Evolutionary conservation across 2,797 vertebrate genomes (phyloP).

Genomic region (Sebastes dallii): DNA sequence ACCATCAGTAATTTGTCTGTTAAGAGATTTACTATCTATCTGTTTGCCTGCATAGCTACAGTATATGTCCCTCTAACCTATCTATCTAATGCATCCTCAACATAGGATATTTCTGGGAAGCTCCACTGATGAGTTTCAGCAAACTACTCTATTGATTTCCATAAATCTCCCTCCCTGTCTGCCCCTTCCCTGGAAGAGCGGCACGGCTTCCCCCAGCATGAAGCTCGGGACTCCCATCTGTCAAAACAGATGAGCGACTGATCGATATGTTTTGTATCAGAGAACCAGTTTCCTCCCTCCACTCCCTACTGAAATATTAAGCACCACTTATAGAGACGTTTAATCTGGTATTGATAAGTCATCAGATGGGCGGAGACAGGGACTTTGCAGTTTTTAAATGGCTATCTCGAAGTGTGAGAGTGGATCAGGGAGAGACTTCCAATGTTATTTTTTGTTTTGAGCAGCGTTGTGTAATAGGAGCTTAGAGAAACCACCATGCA

Average conservation of each 20-base stretch:
- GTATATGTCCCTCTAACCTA: constrained; percentile 10
- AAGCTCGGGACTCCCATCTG: constrained; percentile 43
- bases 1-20: not conserved
- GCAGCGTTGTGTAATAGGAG: not conserved
- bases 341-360: constrained; percentile 54
- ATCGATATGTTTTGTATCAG: constrained; percentile 68
- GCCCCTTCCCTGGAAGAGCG: constrained; percentile 25
- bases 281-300: constrained; percentile 41
- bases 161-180: constrained; percentile 45
- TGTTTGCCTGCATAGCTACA: not conserved
- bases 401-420: constrained; percentile 5
- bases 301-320: constrained; percentile 54
- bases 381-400: constrained; percentile 1
- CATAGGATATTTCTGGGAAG: constrained; percentile 68
- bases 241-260: constrained; percentile 55
- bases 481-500: not conserved
- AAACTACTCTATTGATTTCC: constrained; percentile 71
- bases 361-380: not conserved
- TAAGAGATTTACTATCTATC: not conserved
- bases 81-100: constrained; percentile 50
- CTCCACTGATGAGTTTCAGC: constrained; percentile 60
- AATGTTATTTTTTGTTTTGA: not conserved
- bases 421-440: not conserved
- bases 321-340: constrained; percentile 51
- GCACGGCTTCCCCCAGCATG: constrained; percentile 41